Evolutionary conservation across 2,888 invertebrate genomes (phyloP), one percentile per base, ranked within the genome.

Genomic region (Tanaodytes sp.): DNA sequence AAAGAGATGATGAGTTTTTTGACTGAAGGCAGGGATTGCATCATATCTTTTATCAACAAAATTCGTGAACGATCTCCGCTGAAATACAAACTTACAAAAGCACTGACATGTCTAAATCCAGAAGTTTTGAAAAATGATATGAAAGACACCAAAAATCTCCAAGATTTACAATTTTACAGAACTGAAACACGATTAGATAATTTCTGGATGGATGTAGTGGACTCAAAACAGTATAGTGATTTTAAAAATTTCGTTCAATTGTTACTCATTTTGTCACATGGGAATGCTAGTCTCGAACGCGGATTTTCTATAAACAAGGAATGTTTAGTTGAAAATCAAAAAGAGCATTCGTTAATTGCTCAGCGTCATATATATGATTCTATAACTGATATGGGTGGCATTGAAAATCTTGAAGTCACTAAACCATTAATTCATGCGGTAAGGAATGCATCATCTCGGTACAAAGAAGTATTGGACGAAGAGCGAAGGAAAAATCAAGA

Each of bases 51-150:
- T 2, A 14, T 14, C 12, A n/a, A 31, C n/a, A 39, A 59, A 16
- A 40, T 49, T 30, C 31, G 40, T 18, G 49, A 59, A 42, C 59
- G 42, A 40, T 58, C 49, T 8, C 51, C 51, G 6, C 23, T 59
- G 12, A 59, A 59, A 36, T 59, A 59, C 18, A 23, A 20, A 33
- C 42, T 49, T 1, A 49, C 49, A 2, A 36, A 59, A 51, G 59
- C 59, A 42, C 23, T 51, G n/a, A 36, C 42, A 14, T 42, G 33
- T 36, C 19, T 43, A 9, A 49, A 59, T 43, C 51, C 43, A 9
- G 33, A 51, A 36, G 23, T 30, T 11, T 33, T 51, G 18, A 9
- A 23, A 36, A 14, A 2, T 23, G 16, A 61, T 20, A 20, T 23
- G 12, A 33, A 43, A 31, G 43, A 19, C 19, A 55, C 31, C n/a